Evolutionary conservation across 1,140 invertebrate species (phyloP), one percentile per base, ranked within the genome.

Genomic region (Achroia grisella): DNA sequence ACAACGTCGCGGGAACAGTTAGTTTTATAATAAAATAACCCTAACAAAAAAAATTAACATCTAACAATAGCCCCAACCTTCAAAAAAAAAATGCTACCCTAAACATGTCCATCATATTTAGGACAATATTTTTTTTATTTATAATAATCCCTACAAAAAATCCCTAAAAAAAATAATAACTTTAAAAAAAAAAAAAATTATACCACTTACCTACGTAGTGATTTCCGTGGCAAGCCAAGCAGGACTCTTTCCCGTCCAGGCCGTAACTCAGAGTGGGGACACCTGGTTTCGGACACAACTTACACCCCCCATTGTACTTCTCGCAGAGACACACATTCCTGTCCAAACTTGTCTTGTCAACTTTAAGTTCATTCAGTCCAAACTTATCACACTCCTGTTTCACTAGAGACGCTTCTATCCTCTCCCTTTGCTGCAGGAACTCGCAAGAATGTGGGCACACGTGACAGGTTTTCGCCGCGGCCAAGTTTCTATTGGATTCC

Each of bases 221-320:
- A 14, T 37, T 37, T 5, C 56, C 62, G 28, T 70, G 60, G 44
- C 76, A 82, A 4, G 69, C 56, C 8, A 56, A 52, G 44, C 73
- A 73, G 48, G 62, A 44, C 32, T 66, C 62, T 52, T 60, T 58
- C 8, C 61, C 60, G 35, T 75, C 72, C 44, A 67, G 45, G 23
- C 44, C 42, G 10, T 70, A 46, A 0, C 54, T 59, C 8, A 71
- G 61, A 4, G 70, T 63, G 10, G 70, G 65, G 14, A 68, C 64
- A 10, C 69, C 52, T 9, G 72, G 59, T n/a, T 68, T 51, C 10
- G 75, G 78, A 39, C 78, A 82, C 51, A 78, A 55, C 62, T 80
- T 80, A 54, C 78, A 83, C 4, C 76, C 78, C 3, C 78, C 78
- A 44, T 76, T 77, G 57, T 75, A 83, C 42, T 62, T 67, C 63